Base-by-base conservation (phyloP, 2,888 invertebrate genomes). In the Quadroppia sp. region DNA sequence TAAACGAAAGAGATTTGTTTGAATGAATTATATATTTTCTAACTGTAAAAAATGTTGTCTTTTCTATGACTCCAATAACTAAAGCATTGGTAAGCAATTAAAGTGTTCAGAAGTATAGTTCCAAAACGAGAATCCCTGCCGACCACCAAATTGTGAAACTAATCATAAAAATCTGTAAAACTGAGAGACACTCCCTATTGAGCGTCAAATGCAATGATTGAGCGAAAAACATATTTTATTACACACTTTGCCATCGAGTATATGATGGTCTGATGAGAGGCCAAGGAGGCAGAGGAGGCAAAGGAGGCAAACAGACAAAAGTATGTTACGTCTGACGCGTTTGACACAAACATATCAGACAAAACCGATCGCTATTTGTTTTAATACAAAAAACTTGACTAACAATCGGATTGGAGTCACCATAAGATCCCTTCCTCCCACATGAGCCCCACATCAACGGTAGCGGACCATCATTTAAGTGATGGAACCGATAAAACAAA, bases 381-480 rank as follows among this genome's bases (percentile, higher is more conserved):
- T 20, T 64, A 30, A 36, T 64, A 11, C 23, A 56, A 15, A 13
- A 23, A 23, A 25, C n/a, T 36, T 64, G 36, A 20, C 64, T 64
- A 61, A 30, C 64, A 64, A 36, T 64, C 17, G 64, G 13, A 36
- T 36, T 36, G 36, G 36, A 64, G 64, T 64, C 64, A 64, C 64
- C 64, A 36, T 64, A 13, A 64, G 64, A 36, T 64, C 28, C 23
- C 64, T 36, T 64, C 64, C 64, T 64, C 64, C 64, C 64, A 64
- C 64, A 64, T 64, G n/a, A 56, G 15, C 48, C 13, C 30, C 56
- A 56, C 25, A 23, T 20, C 32, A 15, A 64, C 64, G 64, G 64
- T 64, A 64, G 64, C 64, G 64, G 64, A 64, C 64, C 64, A 64
- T 64, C 64, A 64, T 64, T 64, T 64, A 64, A 64, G 64, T 64